Evolutionary conservation across 2,797 vertebrate genomes (phyloP), one percentile per base, ranked within the genome.

Genomic region (Threskiornis aethiopicus): DNA sequence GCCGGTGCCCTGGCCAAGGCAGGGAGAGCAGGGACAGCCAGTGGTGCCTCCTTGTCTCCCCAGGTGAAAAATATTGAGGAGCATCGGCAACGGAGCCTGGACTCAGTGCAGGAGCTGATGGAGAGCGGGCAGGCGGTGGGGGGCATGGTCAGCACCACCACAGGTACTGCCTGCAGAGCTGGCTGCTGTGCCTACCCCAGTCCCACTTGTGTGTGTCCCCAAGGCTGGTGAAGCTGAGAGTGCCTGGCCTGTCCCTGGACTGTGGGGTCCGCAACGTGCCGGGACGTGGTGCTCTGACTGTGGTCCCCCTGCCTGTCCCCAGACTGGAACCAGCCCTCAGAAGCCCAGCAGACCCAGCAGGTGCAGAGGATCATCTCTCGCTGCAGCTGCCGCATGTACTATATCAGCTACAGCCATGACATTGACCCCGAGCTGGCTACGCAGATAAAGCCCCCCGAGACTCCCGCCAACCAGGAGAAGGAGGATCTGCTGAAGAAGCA

Each of bases 31-130:
- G 28, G 55, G 55, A 84, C 80, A 76, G 14, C 57, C 80, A 86
- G 24, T 2, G 0, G 16, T 55, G 35, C n/a, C 33, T 94, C 81
- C 35, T 64, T 85, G 26, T 65, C 16, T 96, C 66, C 47, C 33
- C 72, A 99, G 99, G 99, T 99, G 81, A 99, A 99, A 98, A 99
- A 99, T 96, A 99, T 99, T 1, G 99, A 99, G 96, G 99, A 99
- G 93, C 99, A 99, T 96, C 98, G 99, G n/a, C 98, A 99, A 83
- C 98, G 99, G 79, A 99, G 98, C 97, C 97, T 99, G 91, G 99
- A 99, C 97, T 99, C 99, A 0, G 99, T 99, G 93, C 98, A 99
- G 98, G 99, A 99, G 97, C 98, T 99, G 98, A 99, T 99, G 99
- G 99, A 99, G 98, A 99, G 99, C 0, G 99, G 99, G 22, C 99